Evolutionary conservation across 2,113 vertebrate genomes (phyloP).

Genomic region (Nestor notabilis): DNA sequence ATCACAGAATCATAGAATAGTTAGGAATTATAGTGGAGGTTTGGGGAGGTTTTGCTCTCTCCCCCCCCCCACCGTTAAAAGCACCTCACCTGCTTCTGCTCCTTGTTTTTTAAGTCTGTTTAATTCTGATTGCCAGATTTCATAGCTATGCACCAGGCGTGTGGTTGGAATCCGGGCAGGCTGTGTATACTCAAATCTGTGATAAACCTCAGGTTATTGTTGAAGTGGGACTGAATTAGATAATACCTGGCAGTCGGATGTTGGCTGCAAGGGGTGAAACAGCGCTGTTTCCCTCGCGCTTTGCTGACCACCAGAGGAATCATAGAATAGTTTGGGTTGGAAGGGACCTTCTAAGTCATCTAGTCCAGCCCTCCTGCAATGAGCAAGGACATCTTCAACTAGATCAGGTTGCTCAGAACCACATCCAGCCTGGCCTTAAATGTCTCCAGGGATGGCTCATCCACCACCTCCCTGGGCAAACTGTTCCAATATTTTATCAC

Average conservation of each 20-base stretch:
- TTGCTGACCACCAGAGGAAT: neutral
- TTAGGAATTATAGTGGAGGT: neutral
- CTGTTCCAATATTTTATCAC: neutral
- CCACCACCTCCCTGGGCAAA: neutral
- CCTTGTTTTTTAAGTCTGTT: neutral
- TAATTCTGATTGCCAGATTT: neutral
- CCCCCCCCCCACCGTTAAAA: neutral
- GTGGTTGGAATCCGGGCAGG: neutral
- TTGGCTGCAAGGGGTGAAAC: neutral
- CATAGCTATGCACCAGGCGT: neutral
- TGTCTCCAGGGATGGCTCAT: neutral
- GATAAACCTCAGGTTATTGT: neutral
- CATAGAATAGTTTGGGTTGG: neutral
- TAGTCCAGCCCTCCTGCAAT: neutral
- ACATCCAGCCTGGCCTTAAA: neutral
- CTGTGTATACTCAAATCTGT: rapidly evolving
- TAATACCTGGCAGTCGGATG: rapidly evolving
- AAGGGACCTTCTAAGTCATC: neutral
- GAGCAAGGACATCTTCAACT: neutral
- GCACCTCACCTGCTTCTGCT: neutral
- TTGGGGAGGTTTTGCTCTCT: neutral
- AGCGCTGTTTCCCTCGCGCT: rapidly evolving
- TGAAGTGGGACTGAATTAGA: neutral
- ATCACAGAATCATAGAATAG: no score
- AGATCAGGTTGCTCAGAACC: neutral